Conservation (phyloP, 2,888 invertebrate species). For the Tenthredo mesomela region DNA sequence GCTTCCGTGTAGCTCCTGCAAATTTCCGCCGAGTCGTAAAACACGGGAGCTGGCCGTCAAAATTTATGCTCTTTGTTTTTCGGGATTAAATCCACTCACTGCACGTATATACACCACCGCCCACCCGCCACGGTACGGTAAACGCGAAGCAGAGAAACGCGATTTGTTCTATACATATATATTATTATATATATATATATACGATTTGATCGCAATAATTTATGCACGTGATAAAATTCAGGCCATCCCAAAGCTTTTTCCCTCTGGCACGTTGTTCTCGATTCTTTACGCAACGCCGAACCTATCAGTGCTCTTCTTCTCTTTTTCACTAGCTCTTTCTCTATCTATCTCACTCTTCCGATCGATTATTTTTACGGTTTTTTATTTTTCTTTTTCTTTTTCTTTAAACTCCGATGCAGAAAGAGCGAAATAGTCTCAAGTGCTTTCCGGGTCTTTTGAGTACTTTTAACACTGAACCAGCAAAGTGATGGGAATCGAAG, state of each 20-base stretch:
- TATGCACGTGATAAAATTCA: constrained; percentile 53
- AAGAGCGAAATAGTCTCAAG: background rate
- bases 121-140: background rate
- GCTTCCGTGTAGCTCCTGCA: constrained; percentile 40
- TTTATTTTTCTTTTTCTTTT: background rate
- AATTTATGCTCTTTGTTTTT: constrained; percentile 53
- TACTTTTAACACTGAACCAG: background rate
- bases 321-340: background rate
- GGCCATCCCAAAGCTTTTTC: constrained; percentile 33
- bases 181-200: background rate
- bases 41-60: constrained; percentile 49
- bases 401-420: background rate
- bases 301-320: constrained; percentile 51
- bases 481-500: background rate
- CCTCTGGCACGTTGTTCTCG: constrained; percentile 12
- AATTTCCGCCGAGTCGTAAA: constrained; percentile 47
- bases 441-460: background rate
- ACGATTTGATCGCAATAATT: constrained; percentile 52
- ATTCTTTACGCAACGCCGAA: constrained; percentile 50
- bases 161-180: background rate
- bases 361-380: constrained; percentile 48
- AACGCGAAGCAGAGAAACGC: constrained; percentile 3
- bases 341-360: background rate
- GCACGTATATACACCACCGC: background rate
- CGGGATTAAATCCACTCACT: constrained; percentile 50